Conservation (phyloP, 1,140 invertebrate species). For the Scaptomyza pallida region DNA sequence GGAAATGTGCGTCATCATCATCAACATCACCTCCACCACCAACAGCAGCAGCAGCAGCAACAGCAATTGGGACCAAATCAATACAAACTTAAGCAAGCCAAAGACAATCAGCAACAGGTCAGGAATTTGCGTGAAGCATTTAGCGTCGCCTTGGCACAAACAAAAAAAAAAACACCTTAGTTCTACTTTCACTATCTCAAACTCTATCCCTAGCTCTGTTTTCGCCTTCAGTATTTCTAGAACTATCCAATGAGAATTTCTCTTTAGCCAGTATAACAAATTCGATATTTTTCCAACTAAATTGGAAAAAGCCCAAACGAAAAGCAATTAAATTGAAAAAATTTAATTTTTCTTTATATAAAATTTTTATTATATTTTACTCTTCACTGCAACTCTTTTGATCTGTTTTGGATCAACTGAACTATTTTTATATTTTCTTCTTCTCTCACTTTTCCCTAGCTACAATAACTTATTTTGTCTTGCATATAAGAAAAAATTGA, state of each 20-base stretch:
- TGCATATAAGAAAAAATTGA: slow-evolving; percentile 68
- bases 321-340: not conserved
- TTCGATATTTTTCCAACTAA: not conserved
- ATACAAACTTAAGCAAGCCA: slow-evolving; percentile 66
- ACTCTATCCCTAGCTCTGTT: slow-evolving; percentile 22
- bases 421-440: not conserved
- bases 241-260: not conserved
- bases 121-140: slow-evolving; percentile 42
- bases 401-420: not conserved
- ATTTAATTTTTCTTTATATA: not conserved
- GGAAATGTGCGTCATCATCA: slow-evolving; percentile 60
- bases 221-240: slow-evolving; percentile 9
- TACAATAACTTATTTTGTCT: slow-evolving; percentile 18
- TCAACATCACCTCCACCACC: no score
- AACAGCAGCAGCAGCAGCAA: no score
- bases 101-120: slow-evolving; percentile 82
- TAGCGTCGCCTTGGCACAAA: slow-evolving; percentile 5
- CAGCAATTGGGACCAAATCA: slow-evolving; percentile 72
- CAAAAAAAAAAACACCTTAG: slow-evolving; percentile 2
- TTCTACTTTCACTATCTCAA: slow-evolving; percentile 10
- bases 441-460: slow-evolving; percentile 16
- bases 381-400: not conserved
- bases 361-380: not conserved
- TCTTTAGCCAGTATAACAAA: not conserved
- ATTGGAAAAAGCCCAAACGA: not conserved